Evolutionary conservation across 2,113 vertebrate species (phyloP).

Genomic region (Cyphomyrus discorhynchus): DNA sequence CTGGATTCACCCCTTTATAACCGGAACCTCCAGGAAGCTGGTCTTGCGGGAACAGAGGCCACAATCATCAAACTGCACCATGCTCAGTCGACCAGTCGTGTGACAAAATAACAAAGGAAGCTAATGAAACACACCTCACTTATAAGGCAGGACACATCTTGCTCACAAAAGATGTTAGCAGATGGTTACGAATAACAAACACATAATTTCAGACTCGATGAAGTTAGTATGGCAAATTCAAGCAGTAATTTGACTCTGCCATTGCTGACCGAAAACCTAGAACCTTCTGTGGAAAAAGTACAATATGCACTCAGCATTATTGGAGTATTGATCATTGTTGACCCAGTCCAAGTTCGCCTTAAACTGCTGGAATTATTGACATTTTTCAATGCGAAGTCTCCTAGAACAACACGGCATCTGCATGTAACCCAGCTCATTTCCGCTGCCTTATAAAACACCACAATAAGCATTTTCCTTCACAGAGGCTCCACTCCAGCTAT

Average conservation of each 20-base stretch:
- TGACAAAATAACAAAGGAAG: neutral
- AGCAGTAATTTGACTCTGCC: neutral
- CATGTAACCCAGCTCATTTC: neutral
- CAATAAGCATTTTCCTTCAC: neutral
- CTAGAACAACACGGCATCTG: neutral
- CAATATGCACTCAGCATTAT: neutral
- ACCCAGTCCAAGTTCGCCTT: neutral
- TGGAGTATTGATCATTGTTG: neutral
- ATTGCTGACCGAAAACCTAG: neutral
- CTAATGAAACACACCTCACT: neutral
- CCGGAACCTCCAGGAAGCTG: neutral
- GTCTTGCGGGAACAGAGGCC: neutral
- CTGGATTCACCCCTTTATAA: neutral
- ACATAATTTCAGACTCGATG: neutral
- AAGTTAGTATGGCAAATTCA: neutral
- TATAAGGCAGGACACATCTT: neutral
- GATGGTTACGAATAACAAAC: neutral
- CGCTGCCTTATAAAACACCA: neutral
- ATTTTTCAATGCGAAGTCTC: neutral
- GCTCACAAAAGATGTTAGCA: neutral
- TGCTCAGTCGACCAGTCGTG: neutral
- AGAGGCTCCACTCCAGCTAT: neutral
- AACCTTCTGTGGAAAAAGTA: neutral
- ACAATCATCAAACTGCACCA: neutral
- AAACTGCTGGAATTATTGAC: neutral